These are phyloP conservation scores for Diloba caeruleocephala DNA, from an alignment of 2,888 invertebrate species.

Conservation along the genomic window DNA sequence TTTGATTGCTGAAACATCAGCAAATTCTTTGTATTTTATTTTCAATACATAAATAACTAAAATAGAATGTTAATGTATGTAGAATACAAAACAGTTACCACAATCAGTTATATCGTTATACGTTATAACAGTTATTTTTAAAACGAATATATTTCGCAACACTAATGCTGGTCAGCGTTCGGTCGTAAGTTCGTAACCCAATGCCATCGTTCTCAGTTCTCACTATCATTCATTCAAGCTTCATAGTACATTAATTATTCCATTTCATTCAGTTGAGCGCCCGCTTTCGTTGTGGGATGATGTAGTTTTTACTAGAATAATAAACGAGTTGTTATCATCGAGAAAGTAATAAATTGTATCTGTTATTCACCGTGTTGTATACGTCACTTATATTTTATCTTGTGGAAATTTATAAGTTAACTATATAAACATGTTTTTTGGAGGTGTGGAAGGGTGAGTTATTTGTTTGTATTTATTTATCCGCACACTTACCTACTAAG, in stretches of 20 bases:
- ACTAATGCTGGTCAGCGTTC: too few species aligned
- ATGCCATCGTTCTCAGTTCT: slow-evolving; percentile 1
- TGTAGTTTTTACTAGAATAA: slow-evolving; percentile 18
- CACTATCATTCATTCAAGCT: slow-evolving; percentile 16
- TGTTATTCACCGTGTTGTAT: slow-evolving; percentile 45
- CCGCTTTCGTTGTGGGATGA: slow-evolving; percentile 61
- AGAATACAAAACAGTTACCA: too few species aligned
- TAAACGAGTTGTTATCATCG: slow-evolving; percentile 37
- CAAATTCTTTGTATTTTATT: too few species aligned
- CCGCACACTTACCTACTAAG: slow-evolving; percentile 21
- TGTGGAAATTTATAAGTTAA: slow-evolving; percentile 32
- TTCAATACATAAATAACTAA: too few species aligned
- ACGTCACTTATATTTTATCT: slow-evolving; percentile 15
- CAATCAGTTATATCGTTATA: background rate
- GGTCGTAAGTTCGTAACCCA: slow-evolving; percentile 3
- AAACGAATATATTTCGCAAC: slow-evolving; percentile 5
- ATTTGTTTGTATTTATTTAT: slow-evolving; percentile 30
- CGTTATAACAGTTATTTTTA: slow-evolving; percentile 2
- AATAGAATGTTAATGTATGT: too few species aligned
- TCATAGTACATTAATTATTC: too few species aligned
- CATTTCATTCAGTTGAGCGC: slow-evolving; percentile 59
- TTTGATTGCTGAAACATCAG: too few species aligned
- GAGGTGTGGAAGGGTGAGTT: slow-evolving; percentile 84
- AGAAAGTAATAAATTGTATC: slow-evolving; percentile 51
- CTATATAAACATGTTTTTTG: slow-evolving; percentile 71